Base-by-base conservation (phyloP, 2,113 vertebrate species). In the Apeltes quadracus region DNA sequence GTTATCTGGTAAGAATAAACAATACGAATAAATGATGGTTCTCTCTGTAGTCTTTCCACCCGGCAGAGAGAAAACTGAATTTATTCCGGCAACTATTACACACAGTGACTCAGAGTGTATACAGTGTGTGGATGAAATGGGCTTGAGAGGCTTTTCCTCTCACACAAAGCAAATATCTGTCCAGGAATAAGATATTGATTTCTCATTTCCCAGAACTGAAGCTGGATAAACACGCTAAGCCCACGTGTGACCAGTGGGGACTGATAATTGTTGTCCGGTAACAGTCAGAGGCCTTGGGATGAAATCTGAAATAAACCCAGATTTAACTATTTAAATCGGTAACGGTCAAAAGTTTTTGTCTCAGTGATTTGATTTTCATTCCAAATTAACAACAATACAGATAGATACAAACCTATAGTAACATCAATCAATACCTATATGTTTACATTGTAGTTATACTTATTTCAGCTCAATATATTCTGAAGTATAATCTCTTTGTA, bases 161-260 rank as follows among this genome's bases (percentile, higher is more conserved):
- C 84, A 66, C 75, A 69, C 74, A 87, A 85, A 84, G 84, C 82
- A 89, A 90, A 91, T 85, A 90, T 81, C 79, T 76, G 76, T 86
- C 56, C 76, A 72, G 81, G 82, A 90, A 90, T 78, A 90, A 86
- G 75, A 68, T 84, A 91, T 87, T 88, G 90, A 90, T 90, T 85
- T 76, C 72, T 87, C 76, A 86, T 90, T 89, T 91, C 83, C 72
- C 74, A 46, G 62, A 84, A 77, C 75, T 82, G 79, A 68, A 67
- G 69, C 78, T 55, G 56, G 69, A 75, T 82, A 86, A 85, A 89
- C 64, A 82, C 55, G 62, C 64, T 58, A 59, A 84, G 79, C 72
- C 87, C 69, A 72, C 22, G 23, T 76, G 73, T 81, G 79, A 72
- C 39, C n/a, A 29, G 51, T 23, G 65, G 38, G 32, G 61, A 23